These are phyloP conservation scores for Gambusia affinis DNA, from an alignment of 2,113 vertebrate species.

Conservation along the genomic window DNA sequence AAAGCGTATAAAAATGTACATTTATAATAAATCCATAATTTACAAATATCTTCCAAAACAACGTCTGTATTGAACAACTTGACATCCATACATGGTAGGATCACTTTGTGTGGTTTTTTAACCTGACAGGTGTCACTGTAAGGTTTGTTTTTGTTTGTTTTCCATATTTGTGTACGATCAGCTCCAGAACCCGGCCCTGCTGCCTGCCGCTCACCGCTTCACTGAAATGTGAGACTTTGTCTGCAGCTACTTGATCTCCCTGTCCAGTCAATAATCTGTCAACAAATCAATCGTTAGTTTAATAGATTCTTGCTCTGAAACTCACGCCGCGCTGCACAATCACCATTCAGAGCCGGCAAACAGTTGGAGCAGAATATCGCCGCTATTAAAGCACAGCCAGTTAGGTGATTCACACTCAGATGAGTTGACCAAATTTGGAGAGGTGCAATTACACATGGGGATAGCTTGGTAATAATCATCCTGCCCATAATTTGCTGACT, in stretches of 20 bases:
- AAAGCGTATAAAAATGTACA: too few relatives aligned
- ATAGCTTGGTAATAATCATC: constrained; percentile 54
- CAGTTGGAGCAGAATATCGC: not conserved
- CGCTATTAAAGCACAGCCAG: constrained; percentile 39
- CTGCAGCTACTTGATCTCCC: constrained; percentile 3
- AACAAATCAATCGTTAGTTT: constrained; percentile 15
- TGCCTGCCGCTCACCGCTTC: not conserved
- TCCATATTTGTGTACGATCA: too few relatives aligned
- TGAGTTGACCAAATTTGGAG: constrained; percentile 48
- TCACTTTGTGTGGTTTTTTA: too few relatives aligned
- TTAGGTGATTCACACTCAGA: constrained; percentile 56
- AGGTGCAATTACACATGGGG: constrained; percentile 49
- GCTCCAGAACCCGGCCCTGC: too few relatives aligned
- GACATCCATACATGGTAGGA: too few relatives aligned
- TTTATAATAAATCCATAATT: too few relatives aligned
- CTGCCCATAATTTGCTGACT: constrained; percentile 64
- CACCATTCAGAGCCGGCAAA: not conserved
- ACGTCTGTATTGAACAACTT: not conserved
- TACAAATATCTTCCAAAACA: not conserved
- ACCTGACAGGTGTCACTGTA: too few relatives aligned
- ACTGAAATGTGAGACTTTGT: not conserved
- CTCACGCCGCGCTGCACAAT: not conserved
- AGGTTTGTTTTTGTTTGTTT: too few relatives aligned
- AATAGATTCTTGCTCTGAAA: not conserved
- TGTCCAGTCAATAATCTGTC: constrained; percentile 6